Evolutionary conservation across 1,140 invertebrate genomes (phyloP).

Genomic region (Ceratina calcarata): DNA sequence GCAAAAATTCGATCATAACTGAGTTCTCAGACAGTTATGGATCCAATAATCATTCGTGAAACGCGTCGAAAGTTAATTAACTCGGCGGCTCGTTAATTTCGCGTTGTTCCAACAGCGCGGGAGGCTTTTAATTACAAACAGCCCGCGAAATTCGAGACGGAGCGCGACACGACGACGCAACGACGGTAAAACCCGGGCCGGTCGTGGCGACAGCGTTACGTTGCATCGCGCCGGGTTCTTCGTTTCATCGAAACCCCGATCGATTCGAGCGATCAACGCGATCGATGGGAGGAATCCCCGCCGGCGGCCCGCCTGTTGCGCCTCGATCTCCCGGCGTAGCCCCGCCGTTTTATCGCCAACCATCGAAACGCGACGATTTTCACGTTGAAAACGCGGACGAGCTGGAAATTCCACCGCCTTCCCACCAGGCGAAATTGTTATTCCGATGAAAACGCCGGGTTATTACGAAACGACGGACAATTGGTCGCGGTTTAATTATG

Average conservation of each 20-base stretch:
- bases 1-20: neutral
- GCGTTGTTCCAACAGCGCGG: neutral
- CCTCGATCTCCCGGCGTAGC: too few relatives aligned
- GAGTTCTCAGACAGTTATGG: neutral
- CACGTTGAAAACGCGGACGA: neutral
- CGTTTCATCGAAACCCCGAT: neutral
- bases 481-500: slow-evolving; percentile 13
- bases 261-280: neutral
- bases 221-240: neutral
- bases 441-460: slow-evolving; percentile 2
- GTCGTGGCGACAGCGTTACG: too few relatives aligned
- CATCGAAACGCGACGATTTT: neutral
- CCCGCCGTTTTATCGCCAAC: neutral
- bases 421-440: slow-evolving; percentile 5
- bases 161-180: neutral
- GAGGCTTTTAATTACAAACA: slow-evolving; percentile 14
- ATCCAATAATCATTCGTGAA: neutral
- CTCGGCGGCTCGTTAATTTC: slow-evolving; percentile 1
- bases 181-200: too few relatives aligned
- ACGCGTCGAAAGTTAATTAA: slow-evolving; percentile 9
- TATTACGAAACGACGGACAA: slow-evolving; percentile 16
- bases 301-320: neutral
- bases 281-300: neutral
- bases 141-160: slow-evolving; percentile 12
- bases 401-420: neutral